These are phyloP conservation scores for Buceros bicornis DNA, from an alignment of 2,797 vertebrate species.

Conservation along the genomic window DNA sequence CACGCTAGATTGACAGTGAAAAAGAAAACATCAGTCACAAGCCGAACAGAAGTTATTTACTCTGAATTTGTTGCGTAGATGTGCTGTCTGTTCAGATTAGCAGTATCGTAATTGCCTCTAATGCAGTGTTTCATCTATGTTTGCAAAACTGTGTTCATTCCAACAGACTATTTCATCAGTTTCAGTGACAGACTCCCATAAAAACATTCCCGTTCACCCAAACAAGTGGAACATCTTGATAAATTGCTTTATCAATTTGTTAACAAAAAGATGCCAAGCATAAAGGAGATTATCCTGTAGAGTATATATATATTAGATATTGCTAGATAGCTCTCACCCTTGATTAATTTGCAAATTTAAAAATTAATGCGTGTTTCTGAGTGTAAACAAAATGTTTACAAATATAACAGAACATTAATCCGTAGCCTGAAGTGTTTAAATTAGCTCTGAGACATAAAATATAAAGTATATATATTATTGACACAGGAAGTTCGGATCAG, in stretches of 20 bases:
- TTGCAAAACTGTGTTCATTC: neutral
- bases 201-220: neutral
- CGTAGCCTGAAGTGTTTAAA: neutral
- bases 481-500: neutral
- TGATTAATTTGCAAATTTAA: neutral
- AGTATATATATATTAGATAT: neutral
- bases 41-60: neutral
- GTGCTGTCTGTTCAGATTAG: neutral
- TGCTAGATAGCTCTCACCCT: neutral
- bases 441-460: neutral
- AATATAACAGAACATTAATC: neutral
- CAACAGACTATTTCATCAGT: neutral
- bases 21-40: neutral
- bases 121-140: neutral
- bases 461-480: neutral
- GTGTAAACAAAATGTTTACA: neutral
- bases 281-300: neutral
- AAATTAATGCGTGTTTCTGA: neutral
- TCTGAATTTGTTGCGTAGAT: neutral
- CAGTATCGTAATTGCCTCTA: constrained; percentile 4
- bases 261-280: neutral
- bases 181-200: neutral
- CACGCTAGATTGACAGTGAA: neutral
- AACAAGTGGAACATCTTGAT: neutral
- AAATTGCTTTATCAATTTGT: neutral